Conservation (phyloP, 1,140 invertebrate species). For the Mizuhopecten yessoensis region DNA sequence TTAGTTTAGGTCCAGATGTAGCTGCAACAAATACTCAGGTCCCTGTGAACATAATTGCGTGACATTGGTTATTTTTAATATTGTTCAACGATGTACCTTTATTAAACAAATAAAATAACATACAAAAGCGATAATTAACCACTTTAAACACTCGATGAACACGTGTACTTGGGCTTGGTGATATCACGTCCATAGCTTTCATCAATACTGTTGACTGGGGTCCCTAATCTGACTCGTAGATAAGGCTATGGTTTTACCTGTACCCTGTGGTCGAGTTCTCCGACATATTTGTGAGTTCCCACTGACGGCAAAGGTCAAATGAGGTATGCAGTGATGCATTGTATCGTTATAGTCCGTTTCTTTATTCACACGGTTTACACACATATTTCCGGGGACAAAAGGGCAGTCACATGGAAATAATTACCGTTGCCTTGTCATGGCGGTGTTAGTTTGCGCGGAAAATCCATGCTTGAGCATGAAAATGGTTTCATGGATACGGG, state of each 20-base stretch:
- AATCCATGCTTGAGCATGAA: no score
- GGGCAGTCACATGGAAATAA: no score
- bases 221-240: background rate
- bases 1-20: no score
- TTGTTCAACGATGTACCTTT: no score
- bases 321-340: constrained; percentile 23
- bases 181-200: background rate
- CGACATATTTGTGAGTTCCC: background rate
- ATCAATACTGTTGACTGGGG: background rate
- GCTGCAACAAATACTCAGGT: no score
- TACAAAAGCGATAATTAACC: background rate
- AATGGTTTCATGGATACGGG: no score
- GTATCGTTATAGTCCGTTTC: background rate
- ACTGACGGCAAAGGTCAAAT: constrained; percentile 16
- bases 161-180: background rate
- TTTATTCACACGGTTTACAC: background rate
- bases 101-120: background rate
- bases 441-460: no score
- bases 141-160: background rate
- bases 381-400: no score
- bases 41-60: no score
- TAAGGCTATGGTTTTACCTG: background rate
- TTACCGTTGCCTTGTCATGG: no score
- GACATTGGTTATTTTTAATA: no score
- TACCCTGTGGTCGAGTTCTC: background rate